Base-by-base conservation (phyloP, 1,140 invertebrate genomes). In the Probaryconus sp. region DNA sequence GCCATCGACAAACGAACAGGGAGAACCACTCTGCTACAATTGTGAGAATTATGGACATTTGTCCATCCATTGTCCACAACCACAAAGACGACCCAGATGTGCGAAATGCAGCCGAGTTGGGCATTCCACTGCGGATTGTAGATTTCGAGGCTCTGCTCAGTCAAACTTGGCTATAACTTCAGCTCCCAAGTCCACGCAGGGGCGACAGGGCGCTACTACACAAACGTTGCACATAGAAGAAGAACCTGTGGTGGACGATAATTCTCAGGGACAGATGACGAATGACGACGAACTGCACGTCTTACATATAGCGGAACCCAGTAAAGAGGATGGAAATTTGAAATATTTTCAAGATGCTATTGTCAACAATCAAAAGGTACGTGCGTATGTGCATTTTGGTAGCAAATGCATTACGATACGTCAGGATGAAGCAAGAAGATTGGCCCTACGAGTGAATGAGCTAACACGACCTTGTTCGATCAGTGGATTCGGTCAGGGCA, bases 11-110 rank as follows among this genome's bases (percentile, higher is more conserved):
- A 65, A 55, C 14, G 35, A 45, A 16, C 40, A 68, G 28, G 64
- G 64, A 0, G 47, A 60, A 7, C 11, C 18, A 11, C 28, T 60
- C 0, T 68, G 55, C 17, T 69, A 30, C 10, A 53, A 69, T 13
- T 69, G 65, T 10, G 20, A 48, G 0, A 30, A 60, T 2, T 69
- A 69, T 11, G 65, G 65, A 0, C 65, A 69, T 26, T 7, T 60
- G 0, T 69, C 47, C 0, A 9, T 53, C 1, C 51, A 60, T 16
- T 69, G 47, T 26, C 28, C 45, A 1, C 16, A 51, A n/a, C 65
- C 53, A 5, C 65, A 60, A 13, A 51, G 10, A 38, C 45, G 38
- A 21, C 37, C 11, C 2, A 58, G 65, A 53, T 69, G 65, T 17
- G 10, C 7, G 1, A 60, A 53, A 9, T 69, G 65, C 14, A 40